These are phyloP conservation scores for Chymomyza fuscimana DNA, from an alignment of 2,888 invertebrate species.

Conservation along the genomic window DNA sequence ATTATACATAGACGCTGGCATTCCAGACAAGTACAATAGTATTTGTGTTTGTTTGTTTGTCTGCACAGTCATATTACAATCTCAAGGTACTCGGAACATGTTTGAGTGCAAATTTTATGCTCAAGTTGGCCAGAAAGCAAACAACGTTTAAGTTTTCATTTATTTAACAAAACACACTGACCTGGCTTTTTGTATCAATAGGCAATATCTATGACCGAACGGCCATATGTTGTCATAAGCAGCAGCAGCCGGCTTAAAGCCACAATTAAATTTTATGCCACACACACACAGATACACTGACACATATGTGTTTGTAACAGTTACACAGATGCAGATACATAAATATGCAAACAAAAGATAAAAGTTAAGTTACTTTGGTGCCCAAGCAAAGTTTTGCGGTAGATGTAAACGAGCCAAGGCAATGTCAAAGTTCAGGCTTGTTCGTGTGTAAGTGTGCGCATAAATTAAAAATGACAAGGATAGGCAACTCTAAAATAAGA, in stretches of 20 bases:
- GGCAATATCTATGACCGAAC: constrained; percentile 10
- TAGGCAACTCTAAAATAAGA: constrained; percentile 40
- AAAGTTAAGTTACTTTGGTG: constrained; percentile 12
- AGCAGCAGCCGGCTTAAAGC: constrained; percentile 17
- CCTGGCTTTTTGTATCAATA: constrained; percentile 1
- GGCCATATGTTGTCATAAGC: constrained; percentile 25
- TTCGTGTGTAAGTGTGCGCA: constrained; percentile 25
- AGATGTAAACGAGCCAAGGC: neutral
- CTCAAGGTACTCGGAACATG: neutral
- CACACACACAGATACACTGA: constrained; percentile 28
- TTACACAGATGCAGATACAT: neutral
- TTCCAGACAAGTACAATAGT: too few species aligned
- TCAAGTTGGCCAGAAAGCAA: neutral
- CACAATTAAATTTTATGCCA: constrained; percentile 45
- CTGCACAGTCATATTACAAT: neutral
- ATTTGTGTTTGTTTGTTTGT: too few species aligned
- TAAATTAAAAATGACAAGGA: constrained; percentile 71
- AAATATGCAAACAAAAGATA: constrained; percentile 7
- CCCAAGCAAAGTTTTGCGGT: constrained; percentile 3
- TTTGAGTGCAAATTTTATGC: neutral
- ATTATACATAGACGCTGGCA: too few species aligned
- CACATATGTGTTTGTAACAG: neutral
- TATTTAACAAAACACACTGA: too few species aligned
- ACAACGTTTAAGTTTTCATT: neutral
- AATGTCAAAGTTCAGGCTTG: constrained; percentile 15